A percentile compares a stretch with the other conserved stretches of the same genome.
Evolutionary conservation across 64 coral and sea anemone genomes (phyloP).

Genomic region (Dendronephthya gigantea): DNA sequence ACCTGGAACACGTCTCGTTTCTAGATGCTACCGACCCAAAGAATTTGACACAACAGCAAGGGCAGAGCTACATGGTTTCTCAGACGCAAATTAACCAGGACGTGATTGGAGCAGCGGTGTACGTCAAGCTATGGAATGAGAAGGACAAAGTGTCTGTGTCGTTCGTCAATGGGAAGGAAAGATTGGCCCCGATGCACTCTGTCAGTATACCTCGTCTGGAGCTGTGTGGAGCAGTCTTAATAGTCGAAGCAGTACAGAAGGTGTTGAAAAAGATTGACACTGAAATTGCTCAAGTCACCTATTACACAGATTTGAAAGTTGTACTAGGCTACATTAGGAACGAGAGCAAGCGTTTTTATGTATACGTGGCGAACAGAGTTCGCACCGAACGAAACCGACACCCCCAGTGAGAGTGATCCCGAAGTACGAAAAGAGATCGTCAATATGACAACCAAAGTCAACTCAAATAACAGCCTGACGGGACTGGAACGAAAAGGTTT

Average conservation of each 20-base stretch:
- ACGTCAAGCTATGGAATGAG: background rate
- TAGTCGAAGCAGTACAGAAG: background rate
- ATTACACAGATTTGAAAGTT: conserved; percentile 31
- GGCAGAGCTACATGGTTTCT: conserved; percentile 17
- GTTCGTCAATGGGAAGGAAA: background rate
- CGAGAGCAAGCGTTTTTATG: conserved; percentile 25
- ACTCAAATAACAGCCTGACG: background rate
- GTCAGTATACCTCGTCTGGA: conserved; percentile 16
- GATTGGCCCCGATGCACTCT: background rate
- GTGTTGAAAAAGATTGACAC: conserved; percentile 29
- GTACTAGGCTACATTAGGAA: conserved; percentile 23
- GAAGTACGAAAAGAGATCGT: background rate
- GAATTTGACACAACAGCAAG: background rate
- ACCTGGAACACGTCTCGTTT: background rate
- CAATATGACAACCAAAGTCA: background rate
- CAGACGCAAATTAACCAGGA: conserved; percentile 22
- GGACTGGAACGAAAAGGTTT: background rate
- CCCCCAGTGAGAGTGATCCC: background rate
- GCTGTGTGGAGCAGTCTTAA: conserved; percentile 18
- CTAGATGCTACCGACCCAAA: conserved; percentile 14
- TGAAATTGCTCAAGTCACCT: conserved; percentile 19
- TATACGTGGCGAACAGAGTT: conserved; percentile 19
- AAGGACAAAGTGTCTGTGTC: background rate
- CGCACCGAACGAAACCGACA: background rate
- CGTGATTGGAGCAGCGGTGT: conserved; percentile 13